Evolutionary conservation across 1,140 invertebrate species (phyloP), one percentile per base, ranked within the genome.

Genomic region (Lithobius niger): DNA sequence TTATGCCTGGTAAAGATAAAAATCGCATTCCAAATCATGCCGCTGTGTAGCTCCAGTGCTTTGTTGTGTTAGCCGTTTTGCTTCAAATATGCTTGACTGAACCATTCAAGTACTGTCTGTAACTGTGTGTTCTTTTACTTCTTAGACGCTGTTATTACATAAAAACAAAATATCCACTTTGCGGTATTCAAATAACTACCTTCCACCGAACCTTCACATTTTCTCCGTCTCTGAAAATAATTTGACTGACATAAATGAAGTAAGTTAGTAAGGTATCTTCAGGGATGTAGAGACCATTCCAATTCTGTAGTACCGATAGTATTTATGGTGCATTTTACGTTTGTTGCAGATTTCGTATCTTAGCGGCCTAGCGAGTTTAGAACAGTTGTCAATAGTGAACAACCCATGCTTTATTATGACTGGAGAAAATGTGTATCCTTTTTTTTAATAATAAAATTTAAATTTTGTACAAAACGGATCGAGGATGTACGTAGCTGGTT

Each of bases 141-240:
- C 81, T 60, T 70, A 93, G 84, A 82, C 88, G 67, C 72, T 94
- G 45, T 80, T 83, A 63, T 72, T 95, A 48, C 86, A 92, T 71
- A 82, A 84, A 43, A 95, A 95, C 72, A 81, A 83, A 51, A 81
- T 95, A 63, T 79, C 79, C 60, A 82, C 85, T 64, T 71, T 95
- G 44, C 77, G 81, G 19, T 81, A 85, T 61, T 86, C 86, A 61
- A 84, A 90, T 62, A 77, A 82, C 55, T 89, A 86, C 67, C 72
- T 95, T 59, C 88, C 90, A 6, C 64, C 74, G 0, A 82, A 79
- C 27, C 64, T 94, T 55, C 77, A 79, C 58, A 82, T 81, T 40
- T 69, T 95, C 24, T 88, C 85, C 25, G 70, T 95, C 54, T 84
- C 84, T 28, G 82, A 85, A 66, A 95, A 95, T 71, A 82, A 81